A percentile compares a stretch with the other conserved stretches of the same genome.
These are phyloP conservation scores for Cheilosia grossa DNA, from an alignment of 2,888 invertebrate genomes.

Conservation along the genomic window DNA sequence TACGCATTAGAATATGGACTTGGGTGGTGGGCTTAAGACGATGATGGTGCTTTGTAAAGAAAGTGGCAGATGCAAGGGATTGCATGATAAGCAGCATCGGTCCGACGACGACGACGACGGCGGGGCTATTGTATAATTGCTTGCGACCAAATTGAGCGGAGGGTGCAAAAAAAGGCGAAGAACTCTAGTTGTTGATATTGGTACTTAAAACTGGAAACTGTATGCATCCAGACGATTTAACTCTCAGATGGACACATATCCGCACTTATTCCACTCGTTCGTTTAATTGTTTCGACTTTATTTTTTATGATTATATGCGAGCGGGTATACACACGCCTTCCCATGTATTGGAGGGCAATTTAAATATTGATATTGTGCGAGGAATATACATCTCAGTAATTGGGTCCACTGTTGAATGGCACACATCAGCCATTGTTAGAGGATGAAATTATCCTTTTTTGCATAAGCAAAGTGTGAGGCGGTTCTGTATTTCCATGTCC, in stretches of 20 bases:
- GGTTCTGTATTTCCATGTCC: no score
- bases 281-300: constrained; percentile 48
- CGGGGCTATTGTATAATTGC: constrained; percentile 21
- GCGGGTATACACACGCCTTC: background rate
- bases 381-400: constrained; percentile 22
- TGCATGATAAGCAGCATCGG: constrained; percentile 17
- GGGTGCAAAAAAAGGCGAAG: background rate
- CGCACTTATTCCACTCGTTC: constrained; percentile 28
- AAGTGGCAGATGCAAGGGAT: constrained; percentile 30
- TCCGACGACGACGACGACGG: background rate
- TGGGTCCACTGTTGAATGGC: constrained; percentile 3
- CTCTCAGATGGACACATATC: constrained; percentile 39
- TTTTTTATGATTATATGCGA: constrained; percentile 36
- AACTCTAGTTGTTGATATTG: constrained; percentile 38
- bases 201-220: constrained; percentile 48
- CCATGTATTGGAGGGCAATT: constrained; percentile 14
- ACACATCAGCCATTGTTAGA: no score
- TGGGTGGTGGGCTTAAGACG: background rate
- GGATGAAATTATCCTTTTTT: no score
- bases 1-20: constrained; percentile 26
- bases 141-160: constrained; percentile 29
- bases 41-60: background rate
- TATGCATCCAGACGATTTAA: constrained; percentile 49
- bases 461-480: no score
- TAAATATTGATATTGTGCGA: constrained; percentile 40